Percentiles rank a stretch among this genome's conserved stretches.
phyloP scores from a whole-genome alignment of 30 jellyfish, hydroid and myxozoan genomes.

The Aurelia sp. region DNA sequence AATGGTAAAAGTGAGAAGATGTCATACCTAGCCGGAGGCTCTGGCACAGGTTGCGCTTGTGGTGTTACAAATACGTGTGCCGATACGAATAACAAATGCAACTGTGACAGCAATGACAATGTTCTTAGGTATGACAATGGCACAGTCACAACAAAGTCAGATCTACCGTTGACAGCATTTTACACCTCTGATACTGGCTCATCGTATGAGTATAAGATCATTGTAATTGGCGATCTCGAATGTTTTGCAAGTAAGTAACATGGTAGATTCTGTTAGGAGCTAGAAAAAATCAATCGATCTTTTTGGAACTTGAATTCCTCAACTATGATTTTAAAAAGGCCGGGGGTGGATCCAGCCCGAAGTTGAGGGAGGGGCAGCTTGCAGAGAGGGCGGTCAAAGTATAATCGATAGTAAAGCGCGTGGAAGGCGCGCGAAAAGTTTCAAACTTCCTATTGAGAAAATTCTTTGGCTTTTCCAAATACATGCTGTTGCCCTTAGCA shows the following conservation, averaged over 20 bases:
- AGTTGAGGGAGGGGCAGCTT: no score
- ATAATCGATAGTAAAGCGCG: no score
- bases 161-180: slow-evolving; percentile 36
- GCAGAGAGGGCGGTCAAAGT: no score
- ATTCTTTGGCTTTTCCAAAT: no score
- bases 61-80: slow-evolving; percentile 28
- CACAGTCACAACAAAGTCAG: slow-evolving; percentile 41
- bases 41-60: slow-evolving; percentile 61
- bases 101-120: slow-evolving; percentile 45
- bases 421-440: no score
- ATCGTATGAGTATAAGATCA: background rate
- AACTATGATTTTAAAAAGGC: no score
- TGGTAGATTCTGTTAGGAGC: no score
- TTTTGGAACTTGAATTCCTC: no score
- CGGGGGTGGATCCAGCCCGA: no score
- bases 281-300: no score
- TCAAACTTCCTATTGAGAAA: no score
- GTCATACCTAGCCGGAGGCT: slow-evolving; percentile 63
- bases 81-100: background rate
- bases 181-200: slow-evolving; percentile 38
- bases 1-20: slow-evolving; percentile 16
- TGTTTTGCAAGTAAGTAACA: slow-evolving; percentile 20
- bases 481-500: no score
- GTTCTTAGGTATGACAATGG: slow-evolving; percentile 20
- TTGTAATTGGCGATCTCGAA: slow-evolving; percentile 17